A percentile compares a stretch with the other conserved stretches of the same genome.
phyloP scores from a whole-genome alignment of 1,140 invertebrate genomes.

The Dendroctonus valens region DNA sequence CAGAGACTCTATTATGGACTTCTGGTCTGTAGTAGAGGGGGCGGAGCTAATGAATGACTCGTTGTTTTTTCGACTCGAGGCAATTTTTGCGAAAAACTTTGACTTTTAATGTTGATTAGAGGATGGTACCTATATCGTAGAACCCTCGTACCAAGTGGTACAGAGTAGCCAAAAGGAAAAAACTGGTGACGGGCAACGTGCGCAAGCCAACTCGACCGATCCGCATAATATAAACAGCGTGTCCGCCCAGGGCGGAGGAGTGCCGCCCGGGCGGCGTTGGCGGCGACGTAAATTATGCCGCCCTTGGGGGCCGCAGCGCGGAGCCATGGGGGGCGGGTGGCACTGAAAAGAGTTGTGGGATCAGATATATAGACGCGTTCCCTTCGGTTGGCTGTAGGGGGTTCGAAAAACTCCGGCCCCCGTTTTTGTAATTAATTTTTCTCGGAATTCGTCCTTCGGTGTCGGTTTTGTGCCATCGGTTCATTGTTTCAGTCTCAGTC shows the following conservation, averaged over 20 bases:
- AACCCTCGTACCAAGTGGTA: too few species aligned
- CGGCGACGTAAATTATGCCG: conserved; percentile 32
- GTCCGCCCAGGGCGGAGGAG: conserved; percentile 30
- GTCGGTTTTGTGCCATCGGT: too few species aligned
- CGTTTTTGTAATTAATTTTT: conserved; percentile 1
- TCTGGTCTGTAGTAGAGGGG: too few species aligned
- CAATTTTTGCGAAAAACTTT: too few species aligned
- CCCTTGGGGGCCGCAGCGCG: conserved; percentile 10
- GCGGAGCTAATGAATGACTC: too few species aligned
- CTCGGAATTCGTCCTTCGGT: too few species aligned
- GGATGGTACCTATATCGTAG: too few species aligned
- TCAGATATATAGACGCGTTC: conserved; percentile 28
- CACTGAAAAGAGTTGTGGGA: conserved; percentile 23
- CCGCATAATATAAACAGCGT: conserved; percentile 33
- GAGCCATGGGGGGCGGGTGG: neutral
- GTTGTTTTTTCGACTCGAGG: too few species aligned
- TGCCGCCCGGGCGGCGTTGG: conserved; percentile 29
- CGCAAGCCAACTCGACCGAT: conserved; percentile 23
- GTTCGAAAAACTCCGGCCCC: neutral
- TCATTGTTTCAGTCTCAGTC: too few species aligned
- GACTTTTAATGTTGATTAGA: too few species aligned
- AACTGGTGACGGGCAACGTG: conserved; percentile 1
- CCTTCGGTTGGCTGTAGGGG: conserved; percentile 8
- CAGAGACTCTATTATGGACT: too few species aligned
- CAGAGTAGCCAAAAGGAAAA: conserved; percentile 5